phyloP scores from a whole-genome alignment of 2,888 invertebrate genomes.

The Crossocerus cetratus region DNA sequence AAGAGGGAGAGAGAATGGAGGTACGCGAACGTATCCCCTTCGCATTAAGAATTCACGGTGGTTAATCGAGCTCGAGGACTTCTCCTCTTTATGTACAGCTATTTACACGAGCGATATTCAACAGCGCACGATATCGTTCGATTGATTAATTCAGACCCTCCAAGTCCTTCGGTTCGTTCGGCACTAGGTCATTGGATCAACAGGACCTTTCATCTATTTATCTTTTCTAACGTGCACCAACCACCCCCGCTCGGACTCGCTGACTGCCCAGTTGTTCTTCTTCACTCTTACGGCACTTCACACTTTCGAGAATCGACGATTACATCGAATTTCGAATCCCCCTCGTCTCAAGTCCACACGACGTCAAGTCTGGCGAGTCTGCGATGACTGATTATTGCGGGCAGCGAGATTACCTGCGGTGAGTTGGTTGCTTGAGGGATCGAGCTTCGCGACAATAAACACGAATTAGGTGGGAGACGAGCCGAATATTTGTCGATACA shows the following conservation, averaged over 20 bases:
- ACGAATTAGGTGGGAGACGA: too few species aligned
- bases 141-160: background rate
- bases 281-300: conserved; percentile 15
- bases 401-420: too few species aligned
- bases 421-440: too few species aligned
- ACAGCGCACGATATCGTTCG: conserved; percentile 22
- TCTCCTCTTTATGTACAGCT: conserved; percentile 59
- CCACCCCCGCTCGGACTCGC: background rate
- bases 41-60: conserved; percentile 8
- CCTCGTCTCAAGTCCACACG: too few species aligned
- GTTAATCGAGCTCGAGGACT: conserved; percentile 28
- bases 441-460: too few species aligned
- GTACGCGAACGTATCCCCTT: conserved; percentile 9
- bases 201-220: conserved; percentile 12
- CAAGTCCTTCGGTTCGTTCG: conserved; percentile 15
- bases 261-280: background rate
- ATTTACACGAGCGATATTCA: conserved; percentile 60
- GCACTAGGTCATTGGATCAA: conserved; percentile 32
- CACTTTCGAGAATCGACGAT: too few species aligned
- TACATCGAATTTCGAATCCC: too few species aligned
- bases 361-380: too few species aligned
- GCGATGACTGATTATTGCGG: too few species aligned
- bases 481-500: too few species aligned
- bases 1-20: conserved; percentile 3
- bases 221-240: conserved; percentile 4